Evolutionary conservation across 2,888 invertebrate genomes (phyloP).

Genomic region (Oxystoma pomonae): DNA sequence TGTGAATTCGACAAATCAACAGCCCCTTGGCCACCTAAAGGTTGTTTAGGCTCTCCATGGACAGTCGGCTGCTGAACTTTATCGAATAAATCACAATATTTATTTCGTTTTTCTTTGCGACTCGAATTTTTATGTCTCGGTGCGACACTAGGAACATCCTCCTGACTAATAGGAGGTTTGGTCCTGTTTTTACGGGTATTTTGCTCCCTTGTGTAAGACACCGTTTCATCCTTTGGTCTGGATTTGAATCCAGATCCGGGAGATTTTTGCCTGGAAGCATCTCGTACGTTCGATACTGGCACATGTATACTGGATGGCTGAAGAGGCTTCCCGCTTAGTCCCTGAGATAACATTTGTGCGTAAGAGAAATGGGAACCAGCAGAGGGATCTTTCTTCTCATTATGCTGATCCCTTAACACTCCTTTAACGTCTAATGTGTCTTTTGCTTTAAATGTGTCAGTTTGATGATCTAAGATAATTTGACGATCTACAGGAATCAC

Average conservation of each 20-base stretch:
- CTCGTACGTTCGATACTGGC: constrained; percentile 32
- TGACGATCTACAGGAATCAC: background rate
- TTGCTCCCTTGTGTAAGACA: constrained; percentile 40
- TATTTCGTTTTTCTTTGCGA: constrained; percentile 39
- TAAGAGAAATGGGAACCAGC: constrained; percentile 55
- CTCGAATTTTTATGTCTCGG: constrained; percentile 36
- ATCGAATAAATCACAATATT: constrained; percentile 33
- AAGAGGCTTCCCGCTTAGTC: constrained; percentile 50
- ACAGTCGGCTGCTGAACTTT: constrained; percentile 31
- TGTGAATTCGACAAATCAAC: constrained; percentile 30
- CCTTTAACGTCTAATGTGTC: no score
- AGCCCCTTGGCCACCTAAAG: constrained; percentile 36
- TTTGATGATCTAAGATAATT: no score
- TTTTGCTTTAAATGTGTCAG: no score
- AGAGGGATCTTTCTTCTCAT: no score
- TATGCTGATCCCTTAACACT: no score
- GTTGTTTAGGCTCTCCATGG: constrained; percentile 41
- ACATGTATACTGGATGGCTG: constrained; percentile 54
- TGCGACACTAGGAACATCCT: constrained; percentile 34
- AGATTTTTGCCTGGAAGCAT: constrained; percentile 38
- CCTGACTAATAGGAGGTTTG: constrained; percentile 28
- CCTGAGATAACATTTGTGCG: constrained; percentile 67
- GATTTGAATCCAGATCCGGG: constrained; percentile 34
- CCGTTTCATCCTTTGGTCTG: constrained; percentile 38
- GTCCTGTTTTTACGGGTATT: constrained; percentile 32